These are phyloP conservation scores for Formicarius rufipectus DNA, from an alignment of 2,113 vertebrate species.

Conservation along the genomic window DNA sequence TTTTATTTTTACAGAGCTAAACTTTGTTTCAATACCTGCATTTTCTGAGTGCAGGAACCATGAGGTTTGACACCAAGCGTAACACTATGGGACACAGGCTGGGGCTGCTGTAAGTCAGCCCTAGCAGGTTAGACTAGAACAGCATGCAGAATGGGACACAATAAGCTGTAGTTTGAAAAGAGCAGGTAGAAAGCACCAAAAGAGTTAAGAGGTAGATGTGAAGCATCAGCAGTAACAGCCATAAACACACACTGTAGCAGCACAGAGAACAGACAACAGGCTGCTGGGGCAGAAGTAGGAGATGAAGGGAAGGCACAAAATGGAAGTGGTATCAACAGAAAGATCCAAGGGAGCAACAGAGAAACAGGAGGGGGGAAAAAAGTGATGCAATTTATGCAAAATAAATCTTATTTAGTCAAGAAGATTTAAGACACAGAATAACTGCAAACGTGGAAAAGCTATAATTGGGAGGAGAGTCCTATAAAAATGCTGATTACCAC, in stretches of 20 bases:
- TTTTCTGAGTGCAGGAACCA: not conserved
- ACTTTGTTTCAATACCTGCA: not conserved
- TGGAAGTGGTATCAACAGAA: not conserved
- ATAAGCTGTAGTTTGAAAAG: not conserved
- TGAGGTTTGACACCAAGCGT: not conserved
- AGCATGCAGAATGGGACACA: not conserved
- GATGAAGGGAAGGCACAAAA: not conserved
- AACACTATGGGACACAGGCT: not conserved
- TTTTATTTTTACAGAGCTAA: not conserved
- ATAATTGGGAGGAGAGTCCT: not conserved
- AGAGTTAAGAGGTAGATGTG: not conserved
- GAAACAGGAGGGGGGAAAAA: not conserved
- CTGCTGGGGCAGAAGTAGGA: not conserved
- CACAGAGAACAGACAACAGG: not conserved
- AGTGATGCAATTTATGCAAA: not conserved
- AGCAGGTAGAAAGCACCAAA: not conserved
- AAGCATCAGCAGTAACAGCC: not conserved
- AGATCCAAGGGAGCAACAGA: not conserved
- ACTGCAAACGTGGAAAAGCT: not conserved
- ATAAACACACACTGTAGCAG: not conserved
- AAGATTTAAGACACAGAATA: not conserved
- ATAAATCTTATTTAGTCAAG: not conserved
- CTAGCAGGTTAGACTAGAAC: not conserved
- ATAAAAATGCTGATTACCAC: not conserved
- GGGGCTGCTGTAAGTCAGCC: not conserved